Evolutionary conservation across 2,888 invertebrate genomes (phyloP).

Genomic region (Zaprionus lineosus): DNA sequence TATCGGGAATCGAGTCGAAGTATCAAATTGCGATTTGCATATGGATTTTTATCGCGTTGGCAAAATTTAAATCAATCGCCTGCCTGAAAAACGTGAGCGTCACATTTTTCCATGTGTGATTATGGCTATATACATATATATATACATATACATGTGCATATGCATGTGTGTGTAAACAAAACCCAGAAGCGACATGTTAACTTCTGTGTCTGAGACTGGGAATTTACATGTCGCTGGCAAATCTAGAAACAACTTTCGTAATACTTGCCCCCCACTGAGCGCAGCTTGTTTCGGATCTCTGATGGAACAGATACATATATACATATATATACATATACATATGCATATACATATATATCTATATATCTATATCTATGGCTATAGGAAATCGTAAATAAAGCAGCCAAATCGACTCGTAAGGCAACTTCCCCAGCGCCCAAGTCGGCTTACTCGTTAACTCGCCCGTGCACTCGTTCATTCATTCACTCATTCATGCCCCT

Average conservation of each 20-base stretch:
- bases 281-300: neutral
- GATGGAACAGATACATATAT: neutral
- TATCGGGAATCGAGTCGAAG: neutral
- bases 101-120: slow-evolving; percentile 16
- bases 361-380: too few species aligned
- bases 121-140: slow-evolving; percentile 3
- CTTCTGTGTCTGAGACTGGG: slow-evolving; percentile 10
- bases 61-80: slow-evolving; percentile 39
- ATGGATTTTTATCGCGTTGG: slow-evolving; percentile 37
- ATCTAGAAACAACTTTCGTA: slow-evolving; percentile 61
- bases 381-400: neutral
- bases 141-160: neutral
- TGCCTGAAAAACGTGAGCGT: slow-evolving; percentile 48
- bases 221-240: slow-evolving; percentile 55
- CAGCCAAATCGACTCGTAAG: too few species aligned
- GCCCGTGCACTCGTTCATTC: too few species aligned
- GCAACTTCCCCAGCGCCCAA: too few species aligned
- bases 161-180: too few species aligned
- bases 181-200: slow-evolving; percentile 4
- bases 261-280: slow-evolving; percentile 34
- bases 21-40: slow-evolving; percentile 27
- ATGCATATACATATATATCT: neutral
- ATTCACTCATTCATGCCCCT: too few species aligned
- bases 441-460: too few species aligned
- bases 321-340: neutral